Conservation (phyloP, 2,888 invertebrate species). For the Harpagoxenus sublaevis region DNA sequence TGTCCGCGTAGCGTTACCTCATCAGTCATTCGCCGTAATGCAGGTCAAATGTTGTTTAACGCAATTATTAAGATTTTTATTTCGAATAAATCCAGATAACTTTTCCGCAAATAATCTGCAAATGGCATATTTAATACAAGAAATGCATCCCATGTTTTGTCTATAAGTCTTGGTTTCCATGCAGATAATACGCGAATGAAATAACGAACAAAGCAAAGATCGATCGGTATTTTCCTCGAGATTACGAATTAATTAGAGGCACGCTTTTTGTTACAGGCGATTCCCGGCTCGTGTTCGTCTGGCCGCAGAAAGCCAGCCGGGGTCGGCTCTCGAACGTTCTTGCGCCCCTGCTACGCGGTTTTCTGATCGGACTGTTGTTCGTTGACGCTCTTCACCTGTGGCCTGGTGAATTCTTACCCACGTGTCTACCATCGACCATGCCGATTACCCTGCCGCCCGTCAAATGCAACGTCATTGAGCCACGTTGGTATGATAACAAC, state of each 20-base stretch:
- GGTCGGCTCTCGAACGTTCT: conserved; percentile 73
- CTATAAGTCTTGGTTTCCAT: not conserved
- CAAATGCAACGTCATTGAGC: conserved; percentile 83
- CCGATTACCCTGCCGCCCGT: conserved; percentile 78
- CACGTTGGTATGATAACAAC: conserved; percentile 80
- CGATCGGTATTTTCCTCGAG: not conserved
- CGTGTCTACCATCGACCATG: conserved; percentile 73
- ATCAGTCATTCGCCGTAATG: conserved; percentile 73
- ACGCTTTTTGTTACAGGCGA: conserved; percentile 70
- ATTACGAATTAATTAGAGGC: not conserved
- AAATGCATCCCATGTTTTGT: not conserved
- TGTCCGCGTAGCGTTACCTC: conserved; percentile 78
- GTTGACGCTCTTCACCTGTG: conserved; percentile 81
- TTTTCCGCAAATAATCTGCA: not conserved
- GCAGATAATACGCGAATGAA: not conserved
- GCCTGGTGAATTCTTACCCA: conserved; percentile 84
- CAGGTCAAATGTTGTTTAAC: conserved; percentile 67
- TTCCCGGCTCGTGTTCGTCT: conserved; percentile 81
- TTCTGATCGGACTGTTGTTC: conserved; percentile 77
- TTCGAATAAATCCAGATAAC: not conserved
- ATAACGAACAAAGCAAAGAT: not conserved
- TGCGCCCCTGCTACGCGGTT: conserved; percentile 76
- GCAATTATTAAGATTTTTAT: not conserved
- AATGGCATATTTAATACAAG: not conserved
- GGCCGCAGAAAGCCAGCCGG: conserved; percentile 80